Base-by-base conservation (phyloP, 1,140 invertebrate genomes). In the Parasteatoda tepidariorum region DNA sequence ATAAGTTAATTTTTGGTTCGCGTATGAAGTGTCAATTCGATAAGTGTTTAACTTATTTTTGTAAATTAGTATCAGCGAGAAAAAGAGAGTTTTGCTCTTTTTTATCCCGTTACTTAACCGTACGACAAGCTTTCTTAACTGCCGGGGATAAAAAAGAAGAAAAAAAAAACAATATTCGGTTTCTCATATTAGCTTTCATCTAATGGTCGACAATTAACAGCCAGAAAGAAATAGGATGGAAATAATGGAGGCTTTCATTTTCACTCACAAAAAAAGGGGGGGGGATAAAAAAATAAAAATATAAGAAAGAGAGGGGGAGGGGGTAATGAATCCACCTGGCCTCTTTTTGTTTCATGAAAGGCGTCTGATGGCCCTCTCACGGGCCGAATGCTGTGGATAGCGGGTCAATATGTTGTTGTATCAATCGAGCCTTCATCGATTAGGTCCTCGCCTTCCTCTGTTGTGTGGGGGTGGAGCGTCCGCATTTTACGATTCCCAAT, bases 401-500 rank as follows among this genome's bases (percentile, higher is more conserved):
- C 34, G 31, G 78, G 78, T 82, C 78, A 82, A 82, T 82, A 82
- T 82, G 78, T 70, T 79, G 76, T 79, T 82, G 67, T 82, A 82
- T 82, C 78, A 70, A 82, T 82, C 78, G 78, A 82, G 71, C 66
- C 54, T 57, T 41, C 67, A 82, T 82, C 78, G 78, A 82, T 82
- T 82, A 70, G 66, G 54, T 82, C 71, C 78, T 82, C 78, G 78
- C 78, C 78, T 82, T 82, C 22, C 67, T 61, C 62, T 30, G 67
- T 54, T 33, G 71, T 22, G 38, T 11, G 28, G 61, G 57, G 48
- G 28, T 61, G 74, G 33, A 41, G 74, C 31, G 76, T 66, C 78
- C 78, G 78, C 78, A 82, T 82, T 82, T 82, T 82, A 82, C 78
- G 78, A 82, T 82, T 82, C 78, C 67, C 78, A 82, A 82, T 82